Evolutionary conservation across 2,888 invertebrate species (phyloP).

Genomic region (Aphodius granarius): DNA sequence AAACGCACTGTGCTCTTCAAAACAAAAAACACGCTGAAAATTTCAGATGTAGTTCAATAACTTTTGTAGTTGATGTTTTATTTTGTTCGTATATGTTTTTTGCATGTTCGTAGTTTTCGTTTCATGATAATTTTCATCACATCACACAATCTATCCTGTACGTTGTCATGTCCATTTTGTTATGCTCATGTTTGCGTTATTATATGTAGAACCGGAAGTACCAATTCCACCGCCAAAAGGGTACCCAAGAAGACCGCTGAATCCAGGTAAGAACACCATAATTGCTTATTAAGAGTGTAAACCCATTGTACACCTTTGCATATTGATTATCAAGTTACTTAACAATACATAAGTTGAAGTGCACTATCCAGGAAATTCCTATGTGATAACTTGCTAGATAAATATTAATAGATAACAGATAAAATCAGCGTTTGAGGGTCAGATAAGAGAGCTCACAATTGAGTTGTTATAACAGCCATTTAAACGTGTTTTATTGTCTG

Average conservation of each 20-base stretch:
- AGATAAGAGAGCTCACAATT: not conserved
- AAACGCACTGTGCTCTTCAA: not conserved
- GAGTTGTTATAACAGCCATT: not conserved
- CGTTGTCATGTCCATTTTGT: conserved; percentile 24
- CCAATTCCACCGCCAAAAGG: conserved; percentile 68
- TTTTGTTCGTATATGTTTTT: not conserved
- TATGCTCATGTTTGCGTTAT: conserved; percentile 36
- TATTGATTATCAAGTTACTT: not conserved
- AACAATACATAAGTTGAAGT: not conserved
- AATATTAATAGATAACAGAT: not conserved
- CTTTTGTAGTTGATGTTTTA: not conserved
- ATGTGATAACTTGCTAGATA: not conserved
- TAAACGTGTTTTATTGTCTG: not conserved
- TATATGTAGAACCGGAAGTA: conserved; percentile 62
- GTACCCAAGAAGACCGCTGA: conserved; percentile 58
- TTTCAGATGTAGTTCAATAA: not conserved
- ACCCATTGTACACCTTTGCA: not conserved
- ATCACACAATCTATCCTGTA: not conserved
- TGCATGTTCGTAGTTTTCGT: not conserved
- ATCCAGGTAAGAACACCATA: conserved; percentile 57
- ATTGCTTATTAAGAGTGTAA: not conserved
- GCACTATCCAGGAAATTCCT: not conserved
- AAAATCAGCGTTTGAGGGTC: not conserved
- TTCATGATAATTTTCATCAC: not conserved
- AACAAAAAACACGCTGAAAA: not conserved